phyloP scores from a whole-genome alignment of 2,888 invertebrate genomes.

The Axea sp. region DNA sequence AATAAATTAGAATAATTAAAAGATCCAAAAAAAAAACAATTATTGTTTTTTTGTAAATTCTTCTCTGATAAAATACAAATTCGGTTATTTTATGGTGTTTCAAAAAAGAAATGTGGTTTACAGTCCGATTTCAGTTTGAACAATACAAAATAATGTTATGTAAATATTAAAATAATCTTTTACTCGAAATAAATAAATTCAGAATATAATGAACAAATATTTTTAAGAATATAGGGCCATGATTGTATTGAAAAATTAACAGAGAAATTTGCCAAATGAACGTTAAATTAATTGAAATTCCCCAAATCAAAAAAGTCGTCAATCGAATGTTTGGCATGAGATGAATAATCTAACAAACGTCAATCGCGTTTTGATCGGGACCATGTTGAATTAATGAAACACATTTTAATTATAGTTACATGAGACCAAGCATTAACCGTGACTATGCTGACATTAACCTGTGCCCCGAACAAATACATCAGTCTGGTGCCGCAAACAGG shows the following conservation, averaged over 20 bases:
- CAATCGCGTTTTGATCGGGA: constrained; percentile 24
- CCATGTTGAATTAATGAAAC: constrained; percentile 38
- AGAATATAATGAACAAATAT: no score
- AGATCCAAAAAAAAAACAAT: no score
- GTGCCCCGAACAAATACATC: constrained; percentile 46
- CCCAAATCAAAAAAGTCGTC: neutral
- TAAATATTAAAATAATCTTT: no score
- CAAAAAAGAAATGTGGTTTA: no score
- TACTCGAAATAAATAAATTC: no score
- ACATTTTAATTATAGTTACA: constrained; percentile 42
- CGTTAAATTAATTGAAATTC: constrained; percentile 17
- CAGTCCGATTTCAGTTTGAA: no score
- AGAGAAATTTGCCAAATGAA: constrained; percentile 4
- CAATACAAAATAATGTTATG: no score
- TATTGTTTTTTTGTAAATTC: no score
- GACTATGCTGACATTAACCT: constrained; percentile 27
- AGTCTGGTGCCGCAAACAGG: constrained; percentile 40
- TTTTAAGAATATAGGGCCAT: no score
- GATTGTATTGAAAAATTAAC: constrained; percentile 1
- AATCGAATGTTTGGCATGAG: constrained; percentile 7
- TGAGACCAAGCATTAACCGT: constrained; percentile 14
- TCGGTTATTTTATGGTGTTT: no score
- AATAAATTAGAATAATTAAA: no score
- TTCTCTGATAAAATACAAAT: no score
- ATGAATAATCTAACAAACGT: constrained; percentile 23